These are phyloP conservation scores for Hirtodrosophila trivittata DNA, from an alignment of 2,888 invertebrate species.

Conservation along the genomic window DNA sequence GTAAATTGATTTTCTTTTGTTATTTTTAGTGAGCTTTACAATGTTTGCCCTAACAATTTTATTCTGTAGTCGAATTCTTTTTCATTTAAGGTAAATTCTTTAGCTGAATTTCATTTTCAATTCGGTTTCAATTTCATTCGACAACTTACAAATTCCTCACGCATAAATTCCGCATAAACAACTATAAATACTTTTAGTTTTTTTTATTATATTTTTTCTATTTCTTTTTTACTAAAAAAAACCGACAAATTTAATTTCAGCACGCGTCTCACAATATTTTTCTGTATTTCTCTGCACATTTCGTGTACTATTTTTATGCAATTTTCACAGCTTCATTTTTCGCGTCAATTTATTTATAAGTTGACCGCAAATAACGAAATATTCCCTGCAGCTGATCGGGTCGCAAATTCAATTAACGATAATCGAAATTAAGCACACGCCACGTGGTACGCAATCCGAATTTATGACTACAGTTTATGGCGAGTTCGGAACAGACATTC, in stretches of 20 bases:
- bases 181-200: constrained; percentile 13
- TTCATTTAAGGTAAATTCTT: constrained; percentile 10
- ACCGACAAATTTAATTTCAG: constrained; percentile 25
- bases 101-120: not conserved
- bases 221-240: constrained; percentile 9
- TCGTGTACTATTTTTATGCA: constrained; percentile 18
- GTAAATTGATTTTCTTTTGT: constrained; percentile 15
- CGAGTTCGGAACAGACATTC: constrained; percentile 12
- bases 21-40: constrained; percentile 3
- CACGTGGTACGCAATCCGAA: constrained; percentile 31
- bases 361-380: constrained; percentile 14
- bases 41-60: too few relatives aligned
- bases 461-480: constrained; percentile 19
- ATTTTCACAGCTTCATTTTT: constrained; percentile 17
- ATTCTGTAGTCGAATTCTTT: not conserved
- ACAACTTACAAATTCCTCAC: constrained; percentile 32
- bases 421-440: constrained; percentile 37
- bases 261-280: constrained; percentile 27
- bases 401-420: constrained; percentile 9
- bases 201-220: not conserved
- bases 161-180: constrained; percentile 17
- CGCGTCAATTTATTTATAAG: constrained; percentile 47
- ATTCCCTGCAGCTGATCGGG: not conserved
- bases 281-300: constrained; percentile 13
- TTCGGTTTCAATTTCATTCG: constrained; percentile 35